These are phyloP conservation scores for Uria lomvia DNA, from an alignment of 2,113 vertebrate genomes.

Conservation along the genomic window DNA sequence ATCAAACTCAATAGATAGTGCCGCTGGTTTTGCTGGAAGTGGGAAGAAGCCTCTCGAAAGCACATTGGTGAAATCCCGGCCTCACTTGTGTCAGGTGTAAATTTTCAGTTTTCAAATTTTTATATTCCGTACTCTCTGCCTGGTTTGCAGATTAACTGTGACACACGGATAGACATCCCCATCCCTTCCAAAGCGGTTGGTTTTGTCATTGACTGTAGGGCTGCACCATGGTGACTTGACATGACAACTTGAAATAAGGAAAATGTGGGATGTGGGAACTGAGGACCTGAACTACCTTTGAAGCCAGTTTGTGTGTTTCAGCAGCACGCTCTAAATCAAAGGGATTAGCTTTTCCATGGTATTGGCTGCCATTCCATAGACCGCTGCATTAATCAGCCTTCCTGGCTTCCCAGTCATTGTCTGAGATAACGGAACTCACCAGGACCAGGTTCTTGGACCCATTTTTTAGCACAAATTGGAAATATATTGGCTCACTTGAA, in stretches of 20 bases:
- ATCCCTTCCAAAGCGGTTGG: neutral
- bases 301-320: neutral
- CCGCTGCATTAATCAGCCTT: neutral
- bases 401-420: neutral
- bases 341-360: neutral
- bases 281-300: neutral
- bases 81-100: neutral
- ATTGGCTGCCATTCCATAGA: neutral
- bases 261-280: neutral
- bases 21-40: neutral
- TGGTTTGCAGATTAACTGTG: neutral
- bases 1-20: neutral
- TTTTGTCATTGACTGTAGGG: fast-evolving
- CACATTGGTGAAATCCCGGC: neutral
- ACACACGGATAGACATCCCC: neutral
- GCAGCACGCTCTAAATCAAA: neutral
- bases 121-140: neutral
- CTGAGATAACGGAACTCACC: neutral
- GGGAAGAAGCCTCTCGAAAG: neutral
- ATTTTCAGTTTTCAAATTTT: neutral
- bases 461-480: neutral
- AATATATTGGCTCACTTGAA: neutral
- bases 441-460: neutral
- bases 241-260: neutral
- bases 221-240: neutral